Evolutionary conservation across 1,140 invertebrate species (phyloP), one percentile per base, ranked within the genome.

Genomic region (Megathymus violae): DNA sequence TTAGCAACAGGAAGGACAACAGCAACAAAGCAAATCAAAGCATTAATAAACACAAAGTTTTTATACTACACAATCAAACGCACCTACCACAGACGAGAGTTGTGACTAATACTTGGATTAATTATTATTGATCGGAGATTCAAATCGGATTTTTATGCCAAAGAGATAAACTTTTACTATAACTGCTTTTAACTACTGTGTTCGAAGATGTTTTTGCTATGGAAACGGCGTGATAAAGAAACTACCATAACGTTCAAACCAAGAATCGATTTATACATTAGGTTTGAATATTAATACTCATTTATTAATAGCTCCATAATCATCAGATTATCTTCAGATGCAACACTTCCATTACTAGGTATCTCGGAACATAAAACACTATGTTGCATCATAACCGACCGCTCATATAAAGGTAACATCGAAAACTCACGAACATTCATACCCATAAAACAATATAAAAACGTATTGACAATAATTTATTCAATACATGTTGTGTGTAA

Each of bases 391-490:
- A 86, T 68, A 71, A 63, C 59, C 36, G 56, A 60, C 46, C 54
- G 58, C 54, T 62, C 64, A 70, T 80, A 78, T 78, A 69, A 74
- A 76, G 73, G 67, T 80, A 80, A 82, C 79, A 81, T 71, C 69
- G 43, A 72, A 82, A 78, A 71, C 79, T 82, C 80, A 80, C 78
- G 58, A 77, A 71, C 80, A 79, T 81, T 82, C 78, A 74, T 80
- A 85, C 71, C 74, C 78, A 86, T 86, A 86, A 88, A 86, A 88
- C 85, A 86, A 86, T 82, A 88, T 86, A 86, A 85, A 83, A 80
- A 78, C 69, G 68, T 74, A 88, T 85, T 82, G 78, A 83, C 76
- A 80, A 82, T 85, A 86, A 88, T 85, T 88, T 85, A 88, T 88
- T 85, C 82, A 80, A 68, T 69, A 71, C 72, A 76, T 61, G 69